These are phyloP conservation scores for Staurois parvus DNA, from an alignment of 2,797 vertebrate species.

Conservation along the genomic window DNA sequence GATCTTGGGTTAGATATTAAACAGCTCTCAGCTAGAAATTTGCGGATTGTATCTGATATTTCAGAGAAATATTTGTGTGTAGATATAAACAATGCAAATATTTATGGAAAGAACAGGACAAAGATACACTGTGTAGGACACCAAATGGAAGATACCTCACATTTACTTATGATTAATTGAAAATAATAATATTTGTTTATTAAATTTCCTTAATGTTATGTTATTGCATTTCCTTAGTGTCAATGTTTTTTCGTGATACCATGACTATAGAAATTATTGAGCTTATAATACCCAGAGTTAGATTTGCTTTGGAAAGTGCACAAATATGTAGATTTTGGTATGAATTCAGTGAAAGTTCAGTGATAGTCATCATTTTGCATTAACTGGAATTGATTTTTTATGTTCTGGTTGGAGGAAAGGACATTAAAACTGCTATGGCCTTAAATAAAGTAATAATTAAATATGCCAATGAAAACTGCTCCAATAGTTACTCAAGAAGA, in stretches of 20 bases:
- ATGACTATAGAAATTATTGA: conserved; percentile 50
- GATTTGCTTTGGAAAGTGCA: conserved; percentile 34
- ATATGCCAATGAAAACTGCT: too few relatives aligned
- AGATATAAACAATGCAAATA: conserved; percentile 53
- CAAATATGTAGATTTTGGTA: conserved; percentile 59
- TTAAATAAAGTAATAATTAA: too few relatives aligned
- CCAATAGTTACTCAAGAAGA: too few relatives aligned
- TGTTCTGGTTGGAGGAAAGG: too few relatives aligned
- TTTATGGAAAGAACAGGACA: background rate
- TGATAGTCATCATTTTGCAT: too few relatives aligned
- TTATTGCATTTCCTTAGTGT: conserved; percentile 74
- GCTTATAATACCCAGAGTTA: conserved; percentile 63
- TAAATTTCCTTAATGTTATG: conserved; percentile 71
- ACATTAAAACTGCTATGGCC: too few relatives aligned
- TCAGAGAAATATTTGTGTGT: conserved; percentile 1
- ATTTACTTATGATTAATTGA: conserved; percentile 78
- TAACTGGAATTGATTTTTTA: too few relatives aligned
- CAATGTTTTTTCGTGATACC: conserved; percentile 53
- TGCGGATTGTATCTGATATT: background rate
- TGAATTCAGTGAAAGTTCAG: conserved; percentile 62
- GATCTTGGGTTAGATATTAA: conserved; percentile 1
- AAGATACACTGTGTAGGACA: conserved; percentile 66
- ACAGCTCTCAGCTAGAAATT: background rate
- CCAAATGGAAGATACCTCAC: conserved; percentile 70
- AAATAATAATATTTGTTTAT: conserved; percentile 53